Evolutionary conservation across 1,140 invertebrate species (phyloP).

Genomic region (Nomia melanderi): DNA sequence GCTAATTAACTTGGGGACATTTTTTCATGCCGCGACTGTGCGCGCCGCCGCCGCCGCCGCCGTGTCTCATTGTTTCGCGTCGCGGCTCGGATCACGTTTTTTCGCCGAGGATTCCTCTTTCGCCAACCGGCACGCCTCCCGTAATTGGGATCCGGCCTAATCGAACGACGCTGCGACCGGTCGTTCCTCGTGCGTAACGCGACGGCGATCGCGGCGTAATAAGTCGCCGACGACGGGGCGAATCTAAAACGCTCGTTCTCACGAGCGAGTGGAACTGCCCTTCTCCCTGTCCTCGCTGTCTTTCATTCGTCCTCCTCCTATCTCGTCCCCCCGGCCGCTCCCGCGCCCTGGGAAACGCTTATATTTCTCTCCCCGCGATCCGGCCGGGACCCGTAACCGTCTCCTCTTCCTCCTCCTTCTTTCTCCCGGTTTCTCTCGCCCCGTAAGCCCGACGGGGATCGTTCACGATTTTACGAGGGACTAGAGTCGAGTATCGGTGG

Average conservation of each 20-base stretch:
- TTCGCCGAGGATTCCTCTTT: neutral
- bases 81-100: conserved; percentile 14
- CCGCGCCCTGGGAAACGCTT: too few relatives aligned
- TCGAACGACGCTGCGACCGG: conserved; percentile 22
- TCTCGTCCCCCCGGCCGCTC: too few relatives aligned
- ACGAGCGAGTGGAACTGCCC: neutral
- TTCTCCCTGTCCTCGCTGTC: neutral
- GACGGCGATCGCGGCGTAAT: conserved; percentile 24
- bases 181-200: conserved; percentile 16
- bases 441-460: conserved; percentile 54
- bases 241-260: neutral
- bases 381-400: conserved; percentile 2
- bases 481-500: conserved; percentile 65
- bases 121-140: neutral
- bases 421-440: conserved; percentile 6
- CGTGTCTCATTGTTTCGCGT: conserved; percentile 9
- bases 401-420: neutral
- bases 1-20: conserved; percentile 46
- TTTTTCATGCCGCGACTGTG: conserved; percentile 17
- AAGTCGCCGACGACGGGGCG: conserved; percentile 6
- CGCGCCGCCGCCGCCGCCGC: neutral
- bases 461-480: conserved; percentile 66
- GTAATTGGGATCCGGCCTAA: conserved; percentile 24
- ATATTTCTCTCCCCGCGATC: neutral
- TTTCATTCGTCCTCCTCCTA: too few relatives aligned